Percentiles rank a stretch among this genome's conserved stretches.
Conservation (phyloP, 2,888 invertebrate species). For the Rotaria macrura region DNA sequence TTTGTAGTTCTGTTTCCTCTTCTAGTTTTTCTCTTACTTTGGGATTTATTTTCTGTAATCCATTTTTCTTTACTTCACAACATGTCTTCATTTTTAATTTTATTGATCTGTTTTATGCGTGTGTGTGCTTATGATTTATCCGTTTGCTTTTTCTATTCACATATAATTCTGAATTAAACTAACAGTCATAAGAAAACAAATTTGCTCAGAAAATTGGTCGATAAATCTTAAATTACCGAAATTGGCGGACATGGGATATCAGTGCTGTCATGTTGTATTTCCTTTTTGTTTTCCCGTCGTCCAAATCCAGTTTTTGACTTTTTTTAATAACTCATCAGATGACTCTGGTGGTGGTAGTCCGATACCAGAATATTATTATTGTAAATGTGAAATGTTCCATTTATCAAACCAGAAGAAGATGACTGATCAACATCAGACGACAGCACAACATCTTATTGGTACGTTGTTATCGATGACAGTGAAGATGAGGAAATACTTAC, state of each 20-base stretch:
- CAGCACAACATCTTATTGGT: neutral
- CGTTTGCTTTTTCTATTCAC: too few species aligned
- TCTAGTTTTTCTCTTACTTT: too few species aligned
- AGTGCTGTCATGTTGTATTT: neutral
- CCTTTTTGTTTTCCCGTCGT: neutral
- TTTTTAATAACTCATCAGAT: neutral
- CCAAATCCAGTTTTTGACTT: neutral
- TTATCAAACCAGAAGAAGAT: neutral
- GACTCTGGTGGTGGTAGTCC: neutral
- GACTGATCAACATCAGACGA: neutral
- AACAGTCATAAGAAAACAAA: too few species aligned
- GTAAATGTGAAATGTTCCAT: neutral
- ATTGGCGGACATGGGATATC: neutral
- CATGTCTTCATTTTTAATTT: too few species aligned
- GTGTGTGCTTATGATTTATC: too few species aligned
- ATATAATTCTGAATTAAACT: too few species aligned
- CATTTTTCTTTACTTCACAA: too few species aligned
- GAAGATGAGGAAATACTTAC: neutral
- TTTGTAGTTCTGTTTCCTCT: too few species aligned
- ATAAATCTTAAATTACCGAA: too few species aligned
- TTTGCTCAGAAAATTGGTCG: too few species aligned
- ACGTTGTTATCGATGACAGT: neutral
- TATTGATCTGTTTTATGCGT: too few species aligned
- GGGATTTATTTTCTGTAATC: too few species aligned
- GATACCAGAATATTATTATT: neutral